Percentiles rank a stretch among this genome's conserved stretches.
These are phyloP conservation scores for Paelopatides confundens DNA, from an alignment of 53 echinoderm and acorn worm species.

Conservation along the genomic window DNA sequence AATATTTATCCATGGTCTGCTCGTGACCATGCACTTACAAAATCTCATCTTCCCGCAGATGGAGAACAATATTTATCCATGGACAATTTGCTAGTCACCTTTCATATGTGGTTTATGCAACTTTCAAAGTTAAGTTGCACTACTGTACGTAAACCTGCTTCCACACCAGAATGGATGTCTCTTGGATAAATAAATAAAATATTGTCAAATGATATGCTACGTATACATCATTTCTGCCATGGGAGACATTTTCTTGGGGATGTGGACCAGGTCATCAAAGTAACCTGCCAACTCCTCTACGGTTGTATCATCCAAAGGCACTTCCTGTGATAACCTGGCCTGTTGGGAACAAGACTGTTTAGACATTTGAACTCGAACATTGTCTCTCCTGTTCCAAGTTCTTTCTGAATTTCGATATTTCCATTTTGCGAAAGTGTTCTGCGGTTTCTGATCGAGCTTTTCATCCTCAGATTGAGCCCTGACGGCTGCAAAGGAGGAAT, in stretches of 20 bases:
- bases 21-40: too few relatives aligned
- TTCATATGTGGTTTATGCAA: too few relatives aligned
- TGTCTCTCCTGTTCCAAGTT: background rate
- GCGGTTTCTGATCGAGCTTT: background rate
- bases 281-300: constrained; percentile 97
- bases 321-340: constrained; percentile 80
- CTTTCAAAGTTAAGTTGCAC: too few relatives aligned
- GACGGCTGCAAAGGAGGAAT: background rate
- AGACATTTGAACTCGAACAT: background rate
- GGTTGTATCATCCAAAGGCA: constrained; percentile 85
- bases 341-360: constrained; percentile 89
- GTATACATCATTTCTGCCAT: constrained; percentile 99
- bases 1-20: too few relatives aligned
- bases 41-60: too few relatives aligned
- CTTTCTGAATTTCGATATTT: constrained; percentile 14
- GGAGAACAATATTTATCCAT: too few relatives aligned
- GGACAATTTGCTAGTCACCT: too few relatives aligned
- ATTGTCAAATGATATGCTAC: background rate
- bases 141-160: too few relatives aligned
- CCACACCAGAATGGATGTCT: too few relatives aligned
- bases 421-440: background rate
- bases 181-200: too few relatives aligned
- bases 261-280: constrained; percentile 97
- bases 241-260: constrained; percentile 95
- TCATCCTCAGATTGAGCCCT: background rate